Percentiles rank a stretch among this genome's conserved stretches.
phyloP scores from a whole-genome alignment of 2,113 vertebrate genomes.

The Odocoileus hemionus region DNA sequence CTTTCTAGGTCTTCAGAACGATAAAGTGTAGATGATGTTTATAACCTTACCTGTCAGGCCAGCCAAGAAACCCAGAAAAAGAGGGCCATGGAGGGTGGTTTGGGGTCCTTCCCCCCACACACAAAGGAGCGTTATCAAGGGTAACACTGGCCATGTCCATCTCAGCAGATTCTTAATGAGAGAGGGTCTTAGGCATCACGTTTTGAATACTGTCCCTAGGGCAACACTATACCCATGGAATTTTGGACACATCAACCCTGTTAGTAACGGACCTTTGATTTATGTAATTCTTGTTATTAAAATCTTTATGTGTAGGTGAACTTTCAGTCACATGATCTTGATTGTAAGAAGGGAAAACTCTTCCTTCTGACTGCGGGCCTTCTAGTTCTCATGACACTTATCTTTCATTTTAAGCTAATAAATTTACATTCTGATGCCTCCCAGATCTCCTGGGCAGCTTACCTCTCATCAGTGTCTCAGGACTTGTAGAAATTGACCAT shows the following conservation, averaged over 20 bases:
- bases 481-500: neutral
- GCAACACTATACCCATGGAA: neutral
- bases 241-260: neutral
- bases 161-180: neutral
- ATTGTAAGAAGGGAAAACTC: neutral
- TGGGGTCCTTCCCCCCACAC: neutral
- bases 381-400: neutral
- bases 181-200: neutral
- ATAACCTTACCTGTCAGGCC: neutral
- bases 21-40: neutral
- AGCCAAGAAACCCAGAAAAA: neutral
- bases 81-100: neutral
- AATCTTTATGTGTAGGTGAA: neutral
- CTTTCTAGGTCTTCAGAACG: neutral
- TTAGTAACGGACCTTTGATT: neutral
- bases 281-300: neutral
- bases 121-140: neutral
- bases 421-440: neutral
- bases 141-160: neutral
- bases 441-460: neutral
- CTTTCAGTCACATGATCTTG: neutral
- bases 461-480: neutral
- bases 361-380: neutral
- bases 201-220: neutral
- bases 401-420: neutral